Evolutionary conservation across 2,797 vertebrate genomes (phyloP).

Genomic region (Tachyglossus aculeatus): DNA sequence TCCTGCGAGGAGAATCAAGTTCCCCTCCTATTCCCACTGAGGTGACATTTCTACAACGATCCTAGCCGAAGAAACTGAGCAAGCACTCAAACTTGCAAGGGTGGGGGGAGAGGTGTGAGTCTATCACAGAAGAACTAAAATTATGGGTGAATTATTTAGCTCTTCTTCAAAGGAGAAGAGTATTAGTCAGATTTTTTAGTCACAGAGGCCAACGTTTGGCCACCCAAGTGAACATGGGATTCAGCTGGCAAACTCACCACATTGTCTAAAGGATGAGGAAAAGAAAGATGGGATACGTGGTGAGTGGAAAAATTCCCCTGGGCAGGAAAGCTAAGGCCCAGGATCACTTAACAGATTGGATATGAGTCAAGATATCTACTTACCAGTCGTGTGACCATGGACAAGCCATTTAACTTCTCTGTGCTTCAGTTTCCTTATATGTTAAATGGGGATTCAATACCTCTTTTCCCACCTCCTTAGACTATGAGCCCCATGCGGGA

Average conservation of each 20-base stretch:
- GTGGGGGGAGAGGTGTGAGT: slow-evolving; percentile 20
- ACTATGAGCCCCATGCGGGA: no score
- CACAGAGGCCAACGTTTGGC: slow-evolving; percentile 11
- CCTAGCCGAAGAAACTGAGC: no score
- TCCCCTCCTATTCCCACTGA: no score
- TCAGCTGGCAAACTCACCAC: slow-evolving; percentile 43
- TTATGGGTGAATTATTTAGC: slow-evolving; percentile 16
- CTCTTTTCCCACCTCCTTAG: not conserved
- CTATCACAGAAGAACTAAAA: slow-evolving; percentile 43
- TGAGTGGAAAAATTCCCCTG: not conserved
- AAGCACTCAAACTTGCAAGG: slow-evolving; percentile 28
- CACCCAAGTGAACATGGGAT: slow-evolving; percentile 3
- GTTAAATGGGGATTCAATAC: not conserved
- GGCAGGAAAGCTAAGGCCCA: not conserved
- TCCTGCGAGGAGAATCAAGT: no score
- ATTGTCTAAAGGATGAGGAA: not conserved
- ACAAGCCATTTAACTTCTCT: not conserved
- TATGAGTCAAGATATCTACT: not conserved
- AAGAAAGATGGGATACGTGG: not conserved
- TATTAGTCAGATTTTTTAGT: slow-evolving; percentile 32
- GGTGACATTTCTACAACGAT: no score
- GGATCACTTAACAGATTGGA: not conserved
- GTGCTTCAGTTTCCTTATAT: not conserved
- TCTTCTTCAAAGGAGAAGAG: slow-evolving; percentile 14
- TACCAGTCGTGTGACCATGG: not conserved